Base-by-base conservation (phyloP, 2,888 invertebrate genomes). In the Ornithoptera alexandrae region DNA sequence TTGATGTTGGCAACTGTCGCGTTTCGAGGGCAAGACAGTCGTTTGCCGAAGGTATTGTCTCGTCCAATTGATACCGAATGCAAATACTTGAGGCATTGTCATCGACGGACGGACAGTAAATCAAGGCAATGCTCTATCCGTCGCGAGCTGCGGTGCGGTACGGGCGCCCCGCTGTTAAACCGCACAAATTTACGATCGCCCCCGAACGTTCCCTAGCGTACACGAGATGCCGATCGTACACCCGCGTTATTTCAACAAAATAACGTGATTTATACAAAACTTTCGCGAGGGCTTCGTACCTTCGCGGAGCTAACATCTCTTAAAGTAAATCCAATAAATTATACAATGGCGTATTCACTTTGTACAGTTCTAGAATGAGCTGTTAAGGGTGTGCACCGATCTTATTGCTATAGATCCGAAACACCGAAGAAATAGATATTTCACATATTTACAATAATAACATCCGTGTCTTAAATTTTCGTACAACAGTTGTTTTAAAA, bases 141-240 rank as follows among this genome's bases (percentile, higher is more conserved):
- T 88, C 87, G 83, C 76, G 75, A 72, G 82, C 83, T 82, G 81
- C 82, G 83, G 82, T 82, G 81, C 82, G 83, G 82, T 81, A 80
- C 80, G 79, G 85, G 85, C 87, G 82, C 85, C 92, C 88, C 87
- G 92, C 92, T 92, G 92, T 83, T 89, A 80, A 79, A 85, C 86
- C 83, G 83, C 90, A 89, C 91, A 89, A 90, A 92, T 92, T 92
- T 92, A 92, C 89, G 92, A 90, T 78, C 88, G 86, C 90, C 86
- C 84, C 89, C 82, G 87, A 83, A 84, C 86, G 81, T 78, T 75
- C 81, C 79, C 81, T 78, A 76, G 79, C 80, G 81, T 80, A 84
- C 85, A 84, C 83, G 83, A 87, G 87, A 88, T 87, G 84, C 86
- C 84, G 87, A 89, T 89, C 88, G 85, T 82, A 85, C 84, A 84